Percentiles rank a stretch among this genome's conserved stretches.
Conservation (phyloP, 2,113 vertebrate species). For the Osmerus mordax region DNA sequence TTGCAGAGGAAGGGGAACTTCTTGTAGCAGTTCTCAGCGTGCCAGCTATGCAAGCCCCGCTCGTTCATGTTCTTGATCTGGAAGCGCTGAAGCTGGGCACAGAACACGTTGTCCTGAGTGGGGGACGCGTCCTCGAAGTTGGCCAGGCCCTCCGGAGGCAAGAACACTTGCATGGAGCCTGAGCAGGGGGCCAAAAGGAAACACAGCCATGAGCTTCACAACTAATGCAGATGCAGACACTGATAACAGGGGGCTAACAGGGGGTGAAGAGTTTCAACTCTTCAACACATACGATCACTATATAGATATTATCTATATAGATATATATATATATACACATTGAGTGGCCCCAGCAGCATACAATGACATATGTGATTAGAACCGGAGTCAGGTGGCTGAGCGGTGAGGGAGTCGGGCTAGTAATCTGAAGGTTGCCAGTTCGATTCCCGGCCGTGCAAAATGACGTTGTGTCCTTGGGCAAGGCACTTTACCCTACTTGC, state of each 20-base stretch:
- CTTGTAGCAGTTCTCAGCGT: slow-evolving; percentile 92
- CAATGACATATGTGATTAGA: too few species aligned
- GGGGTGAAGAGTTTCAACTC: neutral
- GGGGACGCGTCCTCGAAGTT: slow-evolving; percentile 74
- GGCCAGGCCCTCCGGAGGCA: slow-evolving; percentile 84
- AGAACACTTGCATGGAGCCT: slow-evolving; percentile 91
- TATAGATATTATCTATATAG: too few species aligned
- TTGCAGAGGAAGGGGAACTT: slow-evolving; percentile 96
- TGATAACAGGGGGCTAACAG: neutral
- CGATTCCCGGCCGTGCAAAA: too few species aligned
- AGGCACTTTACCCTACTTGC: too few species aligned
- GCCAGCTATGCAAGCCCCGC: slow-evolving; percentile 92
- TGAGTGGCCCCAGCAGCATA: neutral
- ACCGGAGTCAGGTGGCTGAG: too few species aligned
- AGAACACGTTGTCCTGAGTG: slow-evolving; percentile 86
- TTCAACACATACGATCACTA: neutral
- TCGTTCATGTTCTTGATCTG: slow-evolving; percentile 85
- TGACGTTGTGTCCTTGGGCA: too few species aligned
- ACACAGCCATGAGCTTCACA: neutral
- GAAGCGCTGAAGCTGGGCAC: slow-evolving; percentile 92
- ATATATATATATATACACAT: neutral
- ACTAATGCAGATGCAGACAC: neutral
- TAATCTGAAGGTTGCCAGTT: too few species aligned
- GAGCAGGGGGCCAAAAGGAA: slow-evolving; percentile 6
- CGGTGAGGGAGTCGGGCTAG: too few species aligned